These are phyloP conservation scores for Pterois miles DNA, from an alignment of 2,797 vertebrate genomes.

Conservation along the genomic window DNA sequence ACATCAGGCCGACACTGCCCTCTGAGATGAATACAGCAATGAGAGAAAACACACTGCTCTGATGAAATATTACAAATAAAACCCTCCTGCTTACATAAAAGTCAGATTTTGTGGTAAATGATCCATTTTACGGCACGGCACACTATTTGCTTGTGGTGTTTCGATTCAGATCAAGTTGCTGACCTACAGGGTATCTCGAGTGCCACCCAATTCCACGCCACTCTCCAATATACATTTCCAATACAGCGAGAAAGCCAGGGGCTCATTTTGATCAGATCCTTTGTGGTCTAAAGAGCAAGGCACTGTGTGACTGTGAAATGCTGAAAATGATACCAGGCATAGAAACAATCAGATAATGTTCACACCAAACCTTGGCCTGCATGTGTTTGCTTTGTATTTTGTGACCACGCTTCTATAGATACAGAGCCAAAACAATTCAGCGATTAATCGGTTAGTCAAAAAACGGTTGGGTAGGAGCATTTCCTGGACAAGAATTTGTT, in stretches of 20 bases:
- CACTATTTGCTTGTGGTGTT: conserved; percentile 10
- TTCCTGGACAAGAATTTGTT: no score
- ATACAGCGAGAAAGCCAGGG: conserved; percentile 1
- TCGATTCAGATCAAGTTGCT: conserved; percentile 8
- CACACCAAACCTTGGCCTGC: background rate
- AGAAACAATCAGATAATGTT: background rate
- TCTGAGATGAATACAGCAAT: conserved; percentile 49
- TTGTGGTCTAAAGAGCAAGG: conserved; percentile 22
- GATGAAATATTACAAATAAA: conserved; percentile 50
- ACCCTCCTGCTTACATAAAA: conserved; percentile 12
- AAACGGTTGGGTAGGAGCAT: no score
- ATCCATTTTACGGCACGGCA: background rate
- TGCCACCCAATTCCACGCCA: conserved; percentile 4
- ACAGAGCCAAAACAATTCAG: background rate
- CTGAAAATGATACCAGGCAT: background rate
- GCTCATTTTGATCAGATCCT: conserved; percentile 30
- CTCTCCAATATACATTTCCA: background rate
- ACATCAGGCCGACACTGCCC: conserved; percentile 41
- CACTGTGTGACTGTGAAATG: conserved; percentile 17
- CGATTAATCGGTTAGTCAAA: no score
- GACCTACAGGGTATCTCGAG: background rate
- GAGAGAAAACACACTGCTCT: conserved; percentile 40
- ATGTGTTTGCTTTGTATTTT: background rate
- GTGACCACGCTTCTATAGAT: background rate
- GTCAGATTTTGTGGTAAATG: conserved; percentile 32